A percentile compares a stretch with the other conserved stretches of the same genome.
These are phyloP conservation scores for Dichetophora obliterata DNA, from an alignment of 2,888 invertebrate species.

Conservation along the genomic window DNA sequence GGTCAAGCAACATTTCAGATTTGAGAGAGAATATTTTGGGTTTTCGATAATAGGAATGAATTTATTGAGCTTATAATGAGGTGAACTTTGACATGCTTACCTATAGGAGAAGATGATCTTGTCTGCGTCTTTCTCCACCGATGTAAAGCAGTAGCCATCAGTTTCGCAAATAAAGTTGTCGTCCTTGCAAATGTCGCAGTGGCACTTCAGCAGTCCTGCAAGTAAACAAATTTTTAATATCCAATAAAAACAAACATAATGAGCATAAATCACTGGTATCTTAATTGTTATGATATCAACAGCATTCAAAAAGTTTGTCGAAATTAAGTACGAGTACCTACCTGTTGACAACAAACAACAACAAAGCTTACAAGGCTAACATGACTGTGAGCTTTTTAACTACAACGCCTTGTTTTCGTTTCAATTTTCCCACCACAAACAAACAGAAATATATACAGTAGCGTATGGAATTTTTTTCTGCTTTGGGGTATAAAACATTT, in stretches of 20 bases:
- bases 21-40: background rate
- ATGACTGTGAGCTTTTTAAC: background rate
- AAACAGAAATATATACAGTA: background rate
- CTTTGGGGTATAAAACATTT: no score
- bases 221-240: conserved; percentile 12
- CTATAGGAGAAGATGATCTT: conserved; percentile 77
- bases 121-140: conserved; percentile 72
- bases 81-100: conserved; percentile 72
- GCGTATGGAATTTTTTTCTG: no score
- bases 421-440: background rate
- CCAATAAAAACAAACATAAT: background rate
- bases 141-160: conserved; percentile 90
- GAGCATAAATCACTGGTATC: background rate
- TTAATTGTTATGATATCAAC: background rate
- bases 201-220: conserved; percentile 77
- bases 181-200: conserved; percentile 83
- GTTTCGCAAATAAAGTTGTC: conserved; percentile 87
- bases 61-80: no score
- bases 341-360: conserved; percentile 30
- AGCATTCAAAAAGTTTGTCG: background rate
- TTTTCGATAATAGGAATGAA: no score
- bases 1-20: background rate
- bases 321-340: background rate
- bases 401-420: background rate
- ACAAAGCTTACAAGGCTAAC: background rate